Evolutionary conservation across 2,113 vertebrate genomes (phyloP).

Genomic region (Mustelus asterias): DNA sequence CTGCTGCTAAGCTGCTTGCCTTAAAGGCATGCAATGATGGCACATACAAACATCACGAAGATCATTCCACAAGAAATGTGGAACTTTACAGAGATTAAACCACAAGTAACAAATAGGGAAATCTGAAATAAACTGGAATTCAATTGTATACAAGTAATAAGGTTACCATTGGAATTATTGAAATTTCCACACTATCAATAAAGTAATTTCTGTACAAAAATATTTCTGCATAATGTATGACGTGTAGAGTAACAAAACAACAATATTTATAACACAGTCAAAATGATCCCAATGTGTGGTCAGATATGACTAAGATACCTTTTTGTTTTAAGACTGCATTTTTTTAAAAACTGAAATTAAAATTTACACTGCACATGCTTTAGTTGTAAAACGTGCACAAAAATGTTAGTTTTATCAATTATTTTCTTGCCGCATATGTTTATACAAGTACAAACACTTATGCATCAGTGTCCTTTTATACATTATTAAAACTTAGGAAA

Average conservation of each 20-base stretch:
- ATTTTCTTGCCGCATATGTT: background rate
- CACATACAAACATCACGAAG: slow-evolving; percentile 35
- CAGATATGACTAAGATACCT: slow-evolving; percentile 39
- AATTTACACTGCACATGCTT: slow-evolving; percentile 55
- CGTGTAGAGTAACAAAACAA: slow-evolving; percentile 71
- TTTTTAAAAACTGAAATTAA: slow-evolving; percentile 54
- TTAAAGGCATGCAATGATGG: slow-evolving; percentile 37
- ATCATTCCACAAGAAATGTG: slow-evolving; percentile 32
- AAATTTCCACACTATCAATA: slow-evolving; percentile 35
- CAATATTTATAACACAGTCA: slow-evolving; percentile 62
- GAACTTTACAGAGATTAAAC: slow-evolving; percentile 37
- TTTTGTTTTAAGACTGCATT: slow-evolving; percentile 41
- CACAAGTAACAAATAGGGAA: slow-evolving; percentile 28
- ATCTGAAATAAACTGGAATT: slow-evolving; percentile 29
- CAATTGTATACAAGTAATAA: slow-evolving; percentile 36
- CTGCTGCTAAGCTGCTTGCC: slow-evolving; percentile 26
- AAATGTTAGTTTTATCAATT: slow-evolving; percentile 23
- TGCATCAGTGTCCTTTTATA: slow-evolving; percentile 1
- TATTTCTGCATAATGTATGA: slow-evolving; percentile 85
- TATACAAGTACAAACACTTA: slow-evolving; percentile 13
- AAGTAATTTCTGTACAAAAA: slow-evolving; percentile 81
- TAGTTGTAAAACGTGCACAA: slow-evolving; percentile 34
- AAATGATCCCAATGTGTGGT: slow-evolving; percentile 60
- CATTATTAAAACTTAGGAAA: slow-evolving; percentile 36
- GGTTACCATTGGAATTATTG: slow-evolving; percentile 29